These are phyloP conservation scores for Tetragnatha montana DNA, from an alignment of 2,888 invertebrate species.

Conservation along the genomic window DNA sequence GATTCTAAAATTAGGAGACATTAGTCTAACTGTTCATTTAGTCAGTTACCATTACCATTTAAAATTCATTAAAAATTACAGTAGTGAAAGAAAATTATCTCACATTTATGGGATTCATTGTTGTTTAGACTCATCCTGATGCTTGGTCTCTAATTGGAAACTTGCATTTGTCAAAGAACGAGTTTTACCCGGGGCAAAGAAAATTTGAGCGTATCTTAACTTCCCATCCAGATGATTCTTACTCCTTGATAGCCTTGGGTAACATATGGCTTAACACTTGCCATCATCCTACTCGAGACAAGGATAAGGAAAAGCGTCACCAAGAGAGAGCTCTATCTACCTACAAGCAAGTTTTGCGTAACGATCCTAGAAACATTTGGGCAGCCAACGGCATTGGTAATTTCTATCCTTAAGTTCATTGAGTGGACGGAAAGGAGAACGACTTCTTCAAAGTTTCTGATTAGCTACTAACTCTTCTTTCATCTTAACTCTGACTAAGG, in stretches of 20 bases:
- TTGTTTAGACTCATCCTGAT: slow-evolving; percentile 91
- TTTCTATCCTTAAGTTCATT: background rate
- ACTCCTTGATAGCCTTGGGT: slow-evolving; percentile 96
- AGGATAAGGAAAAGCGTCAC: slow-evolving; percentile 94
- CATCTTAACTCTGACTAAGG: no score
- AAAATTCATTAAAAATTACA: background rate
- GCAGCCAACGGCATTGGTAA: slow-evolving; percentile 98
- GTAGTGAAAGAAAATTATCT: background rate
- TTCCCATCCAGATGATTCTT: slow-evolving; percentile 88
- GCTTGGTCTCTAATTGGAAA: slow-evolving; percentile 98
- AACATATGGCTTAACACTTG: slow-evolving; percentile 99
- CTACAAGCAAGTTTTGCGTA: slow-evolving; percentile 93
- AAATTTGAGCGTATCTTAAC: slow-evolving; percentile 98
- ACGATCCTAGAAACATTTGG: slow-evolving; percentile 97
- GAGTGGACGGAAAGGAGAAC: no score
- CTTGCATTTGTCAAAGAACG: slow-evolving; percentile 96
- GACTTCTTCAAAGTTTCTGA: no score
- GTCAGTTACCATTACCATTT: no score
- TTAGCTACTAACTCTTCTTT: no score
- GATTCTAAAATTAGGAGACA: no score
- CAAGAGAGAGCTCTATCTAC: slow-evolving; percentile 94
- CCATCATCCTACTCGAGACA: slow-evolving; percentile 94
- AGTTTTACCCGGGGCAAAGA: slow-evolving; percentile 99
- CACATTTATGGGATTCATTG: background rate
- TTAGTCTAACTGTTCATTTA: no score